These are phyloP conservation scores for Parnassius apollo DNA, from an alignment of 2,888 invertebrate genomes.

Conservation along the genomic window DNA sequence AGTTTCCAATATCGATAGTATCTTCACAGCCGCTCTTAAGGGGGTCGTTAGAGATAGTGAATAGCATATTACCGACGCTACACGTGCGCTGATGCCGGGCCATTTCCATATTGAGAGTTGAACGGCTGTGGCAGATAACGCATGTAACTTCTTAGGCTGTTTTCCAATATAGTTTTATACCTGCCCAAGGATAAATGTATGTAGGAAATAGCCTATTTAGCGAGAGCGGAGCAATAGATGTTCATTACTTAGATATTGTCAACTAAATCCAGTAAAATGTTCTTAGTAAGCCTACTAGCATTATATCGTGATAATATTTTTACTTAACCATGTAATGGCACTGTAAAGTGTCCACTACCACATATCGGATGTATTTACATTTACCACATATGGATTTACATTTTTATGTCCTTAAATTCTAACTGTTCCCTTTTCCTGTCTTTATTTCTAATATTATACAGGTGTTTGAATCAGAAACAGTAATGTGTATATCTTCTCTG, in stretches of 20 bases:
- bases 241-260: neutral
- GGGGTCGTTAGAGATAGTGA: conserved; percentile 57
- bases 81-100: conserved; percentile 53
- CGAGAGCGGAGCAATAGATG: neutral
- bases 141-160: conserved; percentile 20
- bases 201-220: conserved; percentile 9
- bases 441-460: too few relatives aligned
- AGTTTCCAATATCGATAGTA: conserved; percentile 24
- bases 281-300: too few relatives aligned
- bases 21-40: conserved; percentile 23
- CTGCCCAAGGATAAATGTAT: neutral
- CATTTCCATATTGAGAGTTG: conserved; percentile 61
- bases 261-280: neutral
- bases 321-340: too few relatives aligned
- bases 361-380: too few relatives aligned
- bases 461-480: too few relatives aligned
- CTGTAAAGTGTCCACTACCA: too few relatives aligned
- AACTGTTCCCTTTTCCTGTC: too few relatives aligned
- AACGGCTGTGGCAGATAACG: conserved; percentile 40
- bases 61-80: conserved; percentile 50
- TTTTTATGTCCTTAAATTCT: too few relatives aligned
- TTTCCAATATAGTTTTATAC: conserved; percentile 18
- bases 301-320: too few relatives aligned
- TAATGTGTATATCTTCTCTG: too few relatives aligned
- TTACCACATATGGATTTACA: too few relatives aligned